Evolutionary conservation across 2,888 invertebrate species (phyloP), one percentile per base, ranked within the genome.

Genomic region (Netelia fuscicornis): DNA sequence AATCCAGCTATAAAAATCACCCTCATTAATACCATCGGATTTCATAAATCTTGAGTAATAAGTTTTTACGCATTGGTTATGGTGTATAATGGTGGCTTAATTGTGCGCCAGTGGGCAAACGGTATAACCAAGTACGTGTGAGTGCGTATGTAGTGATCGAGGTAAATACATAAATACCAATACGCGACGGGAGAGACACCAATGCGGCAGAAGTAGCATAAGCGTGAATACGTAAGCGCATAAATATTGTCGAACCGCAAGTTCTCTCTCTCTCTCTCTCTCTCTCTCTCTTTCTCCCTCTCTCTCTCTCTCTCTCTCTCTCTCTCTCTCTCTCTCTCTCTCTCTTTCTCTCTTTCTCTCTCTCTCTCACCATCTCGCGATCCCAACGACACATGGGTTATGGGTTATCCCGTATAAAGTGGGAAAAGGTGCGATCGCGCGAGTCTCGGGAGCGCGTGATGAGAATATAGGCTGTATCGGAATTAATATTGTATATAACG

Each of bases 21-120:
- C 85, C 88, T 91, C 90, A 90, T 92, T 91, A 92, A 91, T 91
- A 90, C 88, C 83, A 77, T 81, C 83, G 90, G 89, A 91, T 91
- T 92, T 91, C 88, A 92, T 92, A 92, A 91, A 92, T 92, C 91
- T 91, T 88, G 89, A 87, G 89, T 91, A 92, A 91, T 91, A 91
- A 90, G 90, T 90, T 91, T 90, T 90, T 91, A 90, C 89, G 89
- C 89, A 90, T 91, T 88, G 90, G 89, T 91, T 90, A 90, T 89
- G 88, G 90, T 88, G 84, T 84, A 92, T 91, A 92, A 92, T 92
- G 90, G 91, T 90, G 88, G 91, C 91, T 91, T 92, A 92, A 92
- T 92, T 92, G 91, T 90, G 89, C 89, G 88, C 88, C 88, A 89
- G 90, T 89, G 89, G 89, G 87, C 88, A 86, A 84, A 81, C 86